Evolutionary conservation across 1,140 invertebrate species (phyloP).

Genomic region (Camponotus pennsylvanicus): DNA sequence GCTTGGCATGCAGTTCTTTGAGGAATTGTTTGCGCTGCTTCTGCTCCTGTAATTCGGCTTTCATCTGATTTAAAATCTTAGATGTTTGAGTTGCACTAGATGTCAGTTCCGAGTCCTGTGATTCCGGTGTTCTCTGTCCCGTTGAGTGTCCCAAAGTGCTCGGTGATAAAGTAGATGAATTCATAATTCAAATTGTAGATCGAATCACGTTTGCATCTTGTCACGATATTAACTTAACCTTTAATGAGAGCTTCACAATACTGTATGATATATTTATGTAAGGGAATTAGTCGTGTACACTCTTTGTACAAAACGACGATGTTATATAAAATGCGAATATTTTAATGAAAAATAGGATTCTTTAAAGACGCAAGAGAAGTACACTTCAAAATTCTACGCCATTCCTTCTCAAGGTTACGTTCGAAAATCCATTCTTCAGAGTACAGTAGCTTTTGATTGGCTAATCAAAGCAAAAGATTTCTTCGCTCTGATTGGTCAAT

Average conservation of each 20-base stretch:
- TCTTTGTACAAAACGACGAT: too few species aligned
- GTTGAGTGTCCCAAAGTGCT: conserved; percentile 79
- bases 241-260: background rate
- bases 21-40: conserved; percentile 80
- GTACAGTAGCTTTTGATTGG: too few species aligned
- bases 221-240: background rate
- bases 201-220: background rate
- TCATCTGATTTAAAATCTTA: conserved; percentile 83
- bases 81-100: conserved; percentile 77
- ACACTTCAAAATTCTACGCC: too few species aligned
- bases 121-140: conserved; percentile 78
- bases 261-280: too few species aligned
- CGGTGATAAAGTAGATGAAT: conserved; percentile 80
- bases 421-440: too few species aligned
- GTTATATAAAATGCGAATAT: too few species aligned
- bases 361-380: too few species aligned
- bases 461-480: too few species aligned
- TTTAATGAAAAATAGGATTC: too few species aligned
- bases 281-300: too few species aligned
- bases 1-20: conserved; percentile 87
- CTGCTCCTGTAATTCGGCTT: conserved; percentile 81
- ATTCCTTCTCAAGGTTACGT: too few species aligned
- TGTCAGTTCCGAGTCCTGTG: conserved; percentile 81
- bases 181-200: conserved; percentile 76
- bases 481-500: too few species aligned